Base-by-base conservation (phyloP, 2,797 vertebrate species). In the Kryptolebias ocellatus region DNA sequence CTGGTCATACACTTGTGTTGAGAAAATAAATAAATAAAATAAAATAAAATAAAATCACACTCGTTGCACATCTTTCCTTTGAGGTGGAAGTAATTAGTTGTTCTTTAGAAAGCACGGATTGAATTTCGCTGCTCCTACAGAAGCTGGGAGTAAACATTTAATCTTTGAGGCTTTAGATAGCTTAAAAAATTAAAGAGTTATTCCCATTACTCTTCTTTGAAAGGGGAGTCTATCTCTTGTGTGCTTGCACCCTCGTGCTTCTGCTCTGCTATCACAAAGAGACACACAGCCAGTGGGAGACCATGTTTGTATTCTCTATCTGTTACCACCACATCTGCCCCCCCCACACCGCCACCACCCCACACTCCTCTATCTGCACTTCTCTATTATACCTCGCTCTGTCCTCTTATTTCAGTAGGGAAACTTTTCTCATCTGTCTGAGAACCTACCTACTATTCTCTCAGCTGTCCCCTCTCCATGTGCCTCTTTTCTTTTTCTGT, bases 131-230 rank as follows among this genome's bases (percentile, higher is more conserved):
- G 72, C 60, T 53, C 39, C 18, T 53, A 64, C 58, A 62, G 60
- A 72, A 42, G 69, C 64, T 53, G 57, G 76, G 65, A 81, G 76
- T 72, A 85, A 89, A 90, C 75, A 89, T 64, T 78, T 83, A 76
- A 85, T 83, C 79, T 68, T 39, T 60, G 80, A 70, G 64, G 78
- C 72, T 86, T 86, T 87, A 59, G 75, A 45, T 57, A 70, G 20
- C 37, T 56, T 31, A 28, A 60, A 70, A 67, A 42, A 53, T 59
- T 46, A 45, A 31, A 61, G 51, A 68, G 55, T 60, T 64, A 53
- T 76, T 79, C 61, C 62, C 49, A 67, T 61, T 74, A 68, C 53
- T 74, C 45, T 55, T 67, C 51, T 80, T 60, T 78, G 64, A 83
- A 79, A 72, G 39, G 46, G 17, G 49, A 80, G 42, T 79, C 64